A percentile compares a stretch with the other conserved stretches of the same genome.
These are phyloP conservation scores for Heliconius congener DNA, from an alignment of 1,140 invertebrate species.

Conservation along the genomic window DNA sequence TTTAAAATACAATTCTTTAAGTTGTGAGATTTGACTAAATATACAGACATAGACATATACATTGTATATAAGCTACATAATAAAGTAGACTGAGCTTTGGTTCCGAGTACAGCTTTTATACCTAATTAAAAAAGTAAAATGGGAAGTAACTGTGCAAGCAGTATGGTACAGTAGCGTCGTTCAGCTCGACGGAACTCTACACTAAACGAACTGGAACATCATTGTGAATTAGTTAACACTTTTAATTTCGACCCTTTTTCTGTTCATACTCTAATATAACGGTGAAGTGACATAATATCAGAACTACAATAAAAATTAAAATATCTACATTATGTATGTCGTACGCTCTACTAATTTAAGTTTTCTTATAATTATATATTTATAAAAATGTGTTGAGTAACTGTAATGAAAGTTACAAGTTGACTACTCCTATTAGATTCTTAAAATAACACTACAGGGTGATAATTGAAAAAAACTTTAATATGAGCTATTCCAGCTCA, in stretches of 20 bases:
- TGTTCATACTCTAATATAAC: background rate
- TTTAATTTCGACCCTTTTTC: background rate
- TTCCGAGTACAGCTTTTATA: too few relatives aligned
- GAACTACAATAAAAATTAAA: background rate
- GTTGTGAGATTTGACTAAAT: too few relatives aligned
- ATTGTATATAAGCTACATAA: too few relatives aligned
- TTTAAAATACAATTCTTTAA: too few relatives aligned
- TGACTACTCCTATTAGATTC: too few relatives aligned
- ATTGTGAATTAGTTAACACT: slow-evolving; percentile 1
- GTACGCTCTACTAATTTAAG: background rate
- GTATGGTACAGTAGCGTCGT: background rate
- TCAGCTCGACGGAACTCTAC: background rate
- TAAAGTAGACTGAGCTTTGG: too few relatives aligned
- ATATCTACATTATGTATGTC: background rate
- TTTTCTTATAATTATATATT: background rate
- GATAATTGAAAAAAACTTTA: too few relatives aligned
- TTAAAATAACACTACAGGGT: too few relatives aligned
- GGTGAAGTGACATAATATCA: background rate
- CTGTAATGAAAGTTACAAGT: background rate
- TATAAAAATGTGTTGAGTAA: background rate
- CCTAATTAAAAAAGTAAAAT: background rate
- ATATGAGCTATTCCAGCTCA: too few relatives aligned
- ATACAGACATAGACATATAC: too few relatives aligned
- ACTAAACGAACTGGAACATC: background rate
- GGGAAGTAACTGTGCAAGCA: background rate